These are phyloP conservation scores for Phalloptychus januarius DNA, from an alignment of 2,797 vertebrate species.

Conservation along the genomic window DNA sequence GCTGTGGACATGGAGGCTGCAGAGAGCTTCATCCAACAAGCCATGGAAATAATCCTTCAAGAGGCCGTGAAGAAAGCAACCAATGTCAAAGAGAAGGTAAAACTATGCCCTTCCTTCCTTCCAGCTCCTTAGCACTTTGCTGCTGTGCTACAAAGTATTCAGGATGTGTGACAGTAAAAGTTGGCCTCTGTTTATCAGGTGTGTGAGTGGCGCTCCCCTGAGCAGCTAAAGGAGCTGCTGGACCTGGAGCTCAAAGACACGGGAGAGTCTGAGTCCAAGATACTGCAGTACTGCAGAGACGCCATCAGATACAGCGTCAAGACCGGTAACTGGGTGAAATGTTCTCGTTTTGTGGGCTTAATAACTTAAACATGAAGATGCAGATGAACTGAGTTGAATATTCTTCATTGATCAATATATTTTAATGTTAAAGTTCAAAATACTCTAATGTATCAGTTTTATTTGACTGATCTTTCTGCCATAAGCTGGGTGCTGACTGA, in stretches of 20 bases:
- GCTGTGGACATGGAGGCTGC: constrained; percentile 73
- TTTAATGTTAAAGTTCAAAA: neutral
- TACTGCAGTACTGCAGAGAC: constrained; percentile 84
- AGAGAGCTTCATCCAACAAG: constrained; percentile 84
- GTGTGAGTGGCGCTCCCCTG: constrained; percentile 85
- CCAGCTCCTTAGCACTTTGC: neutral
- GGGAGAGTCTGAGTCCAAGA: constrained; percentile 80
- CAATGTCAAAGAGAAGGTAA: constrained; percentile 60
- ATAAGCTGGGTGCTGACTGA: neutral
- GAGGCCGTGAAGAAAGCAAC: constrained; percentile 83
- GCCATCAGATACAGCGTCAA: constrained; percentile 88
- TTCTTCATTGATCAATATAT: neutral
- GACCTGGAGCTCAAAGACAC: constrained; percentile 84
- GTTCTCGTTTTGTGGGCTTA: neutral
- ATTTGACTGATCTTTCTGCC: neutral
- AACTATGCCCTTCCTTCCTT: neutral
- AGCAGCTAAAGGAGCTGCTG: constrained; percentile 81
- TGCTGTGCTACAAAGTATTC: neutral
- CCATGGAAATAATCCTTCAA: constrained; percentile 83
- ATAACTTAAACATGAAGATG: constrained; percentile 1
- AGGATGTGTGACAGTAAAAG: neutral
- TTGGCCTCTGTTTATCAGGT: constrained; percentile 70
- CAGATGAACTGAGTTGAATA: neutral
- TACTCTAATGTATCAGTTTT: neutral
- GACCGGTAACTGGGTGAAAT: constrained; percentile 75